These are phyloP conservation scores for Paramuricea clavata DNA, from an alignment of 92 coral and sea anemone species.

Conservation along the genomic window DNA sequence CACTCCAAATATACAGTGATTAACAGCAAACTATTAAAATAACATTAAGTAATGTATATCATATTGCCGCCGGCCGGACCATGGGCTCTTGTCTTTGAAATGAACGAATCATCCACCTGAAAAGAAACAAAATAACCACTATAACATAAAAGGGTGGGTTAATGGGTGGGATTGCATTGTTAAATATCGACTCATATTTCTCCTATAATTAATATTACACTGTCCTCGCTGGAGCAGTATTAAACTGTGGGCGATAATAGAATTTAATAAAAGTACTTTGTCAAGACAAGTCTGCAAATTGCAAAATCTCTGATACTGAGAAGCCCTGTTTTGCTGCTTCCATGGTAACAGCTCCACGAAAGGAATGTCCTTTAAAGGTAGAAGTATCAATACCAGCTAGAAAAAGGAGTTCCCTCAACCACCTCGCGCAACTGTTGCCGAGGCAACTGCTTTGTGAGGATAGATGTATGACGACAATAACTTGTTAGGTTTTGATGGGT, in stretches of 20 bases:
- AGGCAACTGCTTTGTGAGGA: slow-evolving; percentile 48
- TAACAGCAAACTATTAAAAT: background rate
- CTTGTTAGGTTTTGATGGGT: slow-evolving; percentile 4
- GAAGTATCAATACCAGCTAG: slow-evolving; percentile 47
- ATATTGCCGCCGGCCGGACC: background rate
- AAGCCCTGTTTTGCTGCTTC: slow-evolving; percentile 55
- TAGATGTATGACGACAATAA: slow-evolving; percentile 11
- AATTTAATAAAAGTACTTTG: slow-evolving; percentile 47
- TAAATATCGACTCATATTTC: background rate
- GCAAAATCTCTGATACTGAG: slow-evolving; percentile 52
- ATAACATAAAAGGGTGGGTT: background rate
- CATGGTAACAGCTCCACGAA: slow-evolving; percentile 59
- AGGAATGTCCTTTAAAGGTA: slow-evolving; percentile 59
- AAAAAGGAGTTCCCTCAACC: slow-evolving; percentile 38
- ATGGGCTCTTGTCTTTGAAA: background rate
- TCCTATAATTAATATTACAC: background rate
- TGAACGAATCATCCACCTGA: background rate
- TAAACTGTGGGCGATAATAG: slow-evolving; percentile 58
- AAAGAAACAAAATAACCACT: slow-evolving; percentile 1
- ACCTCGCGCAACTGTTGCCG: slow-evolving; percentile 54
- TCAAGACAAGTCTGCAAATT: slow-evolving; percentile 67
- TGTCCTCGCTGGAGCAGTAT: slow-evolving; percentile 54
- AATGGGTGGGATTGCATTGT: slow-evolving; percentile 4
- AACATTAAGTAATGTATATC: background rate
- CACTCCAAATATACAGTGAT: background rate